Conservation (phyloP, 2,888 invertebrate species). For the Netelia virgata region DNA sequence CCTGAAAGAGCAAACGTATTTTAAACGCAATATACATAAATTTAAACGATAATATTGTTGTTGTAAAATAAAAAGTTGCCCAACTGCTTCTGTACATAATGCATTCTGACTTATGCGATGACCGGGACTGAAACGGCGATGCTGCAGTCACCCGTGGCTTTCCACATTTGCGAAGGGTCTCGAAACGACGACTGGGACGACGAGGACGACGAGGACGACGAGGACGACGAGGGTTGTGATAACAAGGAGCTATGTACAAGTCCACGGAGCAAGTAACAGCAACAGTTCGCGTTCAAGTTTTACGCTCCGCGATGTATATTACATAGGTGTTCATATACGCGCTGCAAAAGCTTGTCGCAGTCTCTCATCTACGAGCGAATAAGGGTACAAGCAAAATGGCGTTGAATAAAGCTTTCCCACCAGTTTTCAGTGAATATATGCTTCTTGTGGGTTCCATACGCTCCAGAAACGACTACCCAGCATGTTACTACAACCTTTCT, state of each 20-base stretch:
- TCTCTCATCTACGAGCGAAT: slow-evolving; percentile 37
- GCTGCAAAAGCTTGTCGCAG: slow-evolving; percentile 49
- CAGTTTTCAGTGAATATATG: slow-evolving; percentile 52
- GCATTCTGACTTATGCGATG: slow-evolving; percentile 29
- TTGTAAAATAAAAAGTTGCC: not conserved
- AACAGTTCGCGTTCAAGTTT: slow-evolving; percentile 61
- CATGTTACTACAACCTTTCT: slow-evolving; percentile 47
- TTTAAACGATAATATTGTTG: not conserved
- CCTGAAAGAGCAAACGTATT: not conserved
- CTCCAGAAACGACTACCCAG: slow-evolving; percentile 45
- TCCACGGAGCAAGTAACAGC: slow-evolving; percentile 50
- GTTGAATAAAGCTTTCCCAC: slow-evolving; percentile 59
- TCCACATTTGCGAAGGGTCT: slow-evolving; percentile 48
- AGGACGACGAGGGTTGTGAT: slow-evolving; percentile 63
- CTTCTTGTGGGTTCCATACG: slow-evolving; percentile 51
- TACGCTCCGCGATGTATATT: slow-evolving; percentile 49
- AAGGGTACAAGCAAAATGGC: slow-evolving; percentile 60
- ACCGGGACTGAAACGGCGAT: slow-evolving; percentile 40
- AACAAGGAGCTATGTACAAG: slow-evolving; percentile 63
- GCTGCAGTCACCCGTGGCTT: slow-evolving; percentile 49
- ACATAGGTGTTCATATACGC: not conserved
- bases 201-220: slow-evolving; percentile 50
- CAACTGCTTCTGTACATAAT: slow-evolving; percentile 1
- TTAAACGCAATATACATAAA: no score
- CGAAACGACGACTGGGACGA: slow-evolving; percentile 46